Conservation (phyloP, 2,113 vertebrate species). For the Parotia lawesii region DNA sequence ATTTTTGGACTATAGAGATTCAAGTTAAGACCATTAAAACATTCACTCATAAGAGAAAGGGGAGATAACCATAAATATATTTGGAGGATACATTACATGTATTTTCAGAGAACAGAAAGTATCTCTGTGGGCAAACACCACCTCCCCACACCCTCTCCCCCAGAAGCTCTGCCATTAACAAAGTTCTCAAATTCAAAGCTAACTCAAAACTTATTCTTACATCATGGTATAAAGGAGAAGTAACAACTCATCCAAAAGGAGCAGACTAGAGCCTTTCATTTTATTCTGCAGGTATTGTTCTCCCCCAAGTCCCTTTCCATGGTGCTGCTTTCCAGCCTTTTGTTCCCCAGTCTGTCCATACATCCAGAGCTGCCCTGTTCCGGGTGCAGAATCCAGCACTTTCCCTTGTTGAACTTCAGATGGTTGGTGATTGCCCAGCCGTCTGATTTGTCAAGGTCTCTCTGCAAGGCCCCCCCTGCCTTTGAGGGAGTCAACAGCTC, state of each 20-base stretch:
- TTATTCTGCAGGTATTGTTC: neutral
- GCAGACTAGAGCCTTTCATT: neutral
- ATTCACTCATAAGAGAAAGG: neutral
- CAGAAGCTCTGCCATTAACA: neutral
- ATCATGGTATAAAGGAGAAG: neutral
- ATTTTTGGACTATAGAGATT: neutral
- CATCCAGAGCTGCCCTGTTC: neutral
- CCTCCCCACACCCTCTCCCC: neutral
- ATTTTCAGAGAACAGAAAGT: neutral
- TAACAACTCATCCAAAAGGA: neutral
- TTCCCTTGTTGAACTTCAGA: neutral
- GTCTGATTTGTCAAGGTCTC: neutral
- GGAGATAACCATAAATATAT: neutral
- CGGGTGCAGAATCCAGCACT: neutral
- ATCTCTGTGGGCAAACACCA: neutral
- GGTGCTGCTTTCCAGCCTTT: neutral
- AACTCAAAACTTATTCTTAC: neutral
- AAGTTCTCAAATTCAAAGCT: neutral
- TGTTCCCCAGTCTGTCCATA: neutral
- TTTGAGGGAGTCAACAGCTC: neutral
- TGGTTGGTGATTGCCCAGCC: neutral
- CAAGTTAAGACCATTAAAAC: neutral
- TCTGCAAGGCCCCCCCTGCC: fast-evolving
- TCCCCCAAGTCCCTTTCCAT: fast-evolving
- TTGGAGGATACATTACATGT: neutral